phyloP scores from a whole-genome alignment of 2,888 invertebrate species.

The Chesias legatella region DNA sequence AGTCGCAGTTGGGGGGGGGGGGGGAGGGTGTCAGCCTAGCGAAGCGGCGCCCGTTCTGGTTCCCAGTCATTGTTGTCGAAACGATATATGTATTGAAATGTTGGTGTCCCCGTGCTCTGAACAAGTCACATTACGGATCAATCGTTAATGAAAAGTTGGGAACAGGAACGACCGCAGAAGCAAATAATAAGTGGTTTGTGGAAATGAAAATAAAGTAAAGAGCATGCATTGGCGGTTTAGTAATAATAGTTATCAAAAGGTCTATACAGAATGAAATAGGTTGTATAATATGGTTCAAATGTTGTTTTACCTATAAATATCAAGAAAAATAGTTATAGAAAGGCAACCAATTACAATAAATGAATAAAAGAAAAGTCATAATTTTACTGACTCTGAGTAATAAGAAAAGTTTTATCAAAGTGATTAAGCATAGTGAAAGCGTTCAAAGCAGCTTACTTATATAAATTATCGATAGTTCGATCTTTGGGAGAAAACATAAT shows the following conservation, averaged over 20 bases:
- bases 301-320: background rate
- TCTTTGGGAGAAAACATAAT: conserved; percentile 23
- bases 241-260: too few relatives aligned
- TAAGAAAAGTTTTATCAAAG: conserved; percentile 6
- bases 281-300: background rate
- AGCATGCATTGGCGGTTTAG: conserved; percentile 2
- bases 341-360: conserved; percentile 6
- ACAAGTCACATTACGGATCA: background rate
- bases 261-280: too few relatives aligned
- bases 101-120: conserved; percentile 13
- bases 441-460: conserved; percentile 46
- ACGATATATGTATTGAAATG: conserved; percentile 17
- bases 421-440: conserved; percentile 52
- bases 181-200: conserved; percentile 37
- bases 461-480: conserved; percentile 11
- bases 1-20: conserved; percentile 60
- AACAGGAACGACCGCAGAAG: conserved; percentile 38
- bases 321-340: background rate
- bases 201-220: conserved; percentile 9
- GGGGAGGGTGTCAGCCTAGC: too few relatives aligned
- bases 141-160: conserved; percentile 15
- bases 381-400: background rate
- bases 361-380: background rate
- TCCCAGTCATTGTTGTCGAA: conserved; percentile 21
- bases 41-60: conserved; percentile 44